Conservation (phyloP, 1,140 invertebrate genomes). For the Anoplolepis gracilipes region DNA sequence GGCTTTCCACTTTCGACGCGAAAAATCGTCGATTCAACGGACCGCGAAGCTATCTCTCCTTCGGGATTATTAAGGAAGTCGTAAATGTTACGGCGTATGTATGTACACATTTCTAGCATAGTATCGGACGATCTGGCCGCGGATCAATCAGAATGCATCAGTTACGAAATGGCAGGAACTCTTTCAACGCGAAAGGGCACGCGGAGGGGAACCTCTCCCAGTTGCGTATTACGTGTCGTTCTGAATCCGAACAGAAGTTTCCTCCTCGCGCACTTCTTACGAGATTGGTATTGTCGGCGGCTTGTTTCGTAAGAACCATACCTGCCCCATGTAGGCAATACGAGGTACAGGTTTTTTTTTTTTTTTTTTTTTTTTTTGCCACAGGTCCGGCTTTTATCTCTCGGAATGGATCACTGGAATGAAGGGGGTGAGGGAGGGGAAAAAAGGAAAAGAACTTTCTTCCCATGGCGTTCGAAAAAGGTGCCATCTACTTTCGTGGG, state of each 20-base stretch:
- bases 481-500: conserved; percentile 73
- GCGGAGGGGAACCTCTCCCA: not conserved
- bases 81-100: not conserved
- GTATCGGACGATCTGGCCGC: not conserved
- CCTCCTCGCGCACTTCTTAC: conserved; percentile 6
- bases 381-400: conserved; percentile 39
- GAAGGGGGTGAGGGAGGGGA: not conserved
- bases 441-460: conserved; percentile 66
- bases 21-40: conserved; percentile 27
- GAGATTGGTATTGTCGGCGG: not conserved
- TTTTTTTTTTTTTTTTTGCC: conserved; percentile 3
- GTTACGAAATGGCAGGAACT: conserved; percentile 43
- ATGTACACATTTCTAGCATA: conserved; percentile 5
- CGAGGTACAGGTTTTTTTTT: no score
- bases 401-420: conserved; percentile 41
- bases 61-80: conserved; percentile 38
- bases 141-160: not conserved
- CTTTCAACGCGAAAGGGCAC: not conserved
- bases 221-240: conserved; percentile 38
- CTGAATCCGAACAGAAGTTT: not conserved
- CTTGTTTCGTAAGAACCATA: conserved; percentile 43
- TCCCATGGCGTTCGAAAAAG: conserved; percentile 59
- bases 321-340: conserved; percentile 38
- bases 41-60: conserved; percentile 21
- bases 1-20: conserved; percentile 40